Evolutionary conservation across 2,797 vertebrate genomes (phyloP), one percentile per base, ranked within the genome.

Genomic region (Austrolebias charrua): DNA sequence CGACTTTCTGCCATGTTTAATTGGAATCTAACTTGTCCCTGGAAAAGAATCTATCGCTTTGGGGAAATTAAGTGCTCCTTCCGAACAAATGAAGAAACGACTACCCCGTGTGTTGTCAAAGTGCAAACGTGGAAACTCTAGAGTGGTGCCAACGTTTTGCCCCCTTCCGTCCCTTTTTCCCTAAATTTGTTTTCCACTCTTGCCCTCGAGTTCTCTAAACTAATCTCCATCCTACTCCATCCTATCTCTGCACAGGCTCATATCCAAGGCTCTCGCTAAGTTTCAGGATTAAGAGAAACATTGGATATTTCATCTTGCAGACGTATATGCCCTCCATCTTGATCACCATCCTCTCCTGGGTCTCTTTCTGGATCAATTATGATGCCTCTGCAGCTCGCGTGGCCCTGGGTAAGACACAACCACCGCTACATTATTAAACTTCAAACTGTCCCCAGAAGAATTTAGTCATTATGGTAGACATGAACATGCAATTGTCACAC

Each of bases 321-420:
- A 95, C 97, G 24, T 99, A 98, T 66, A 98, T 98, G 97, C 97
- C 98, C 73, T 97, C 95, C 57, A 92, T 98, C 82, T 92, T 99
- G 87, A 98, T 96, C 90, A 98, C 98, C 74, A 94, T 96, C 83
- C 90, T 96, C 71, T 99, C 98, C 84, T 99, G 98, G 97, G 95
- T 99, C 69, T 96, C 96, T 47, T 98, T 98, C 87, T 98, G 97
- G 96, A 98, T 98, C 90, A 98, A 97, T 91, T 97, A 96, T 0
- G 95, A 98, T 80, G 96, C 95, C 77, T 98, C 98, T 83, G 96
- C 97, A 87, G 95, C 98, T 90, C 94, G 98, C 75, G 97, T 99
- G 85, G 97, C 96, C 78, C 92, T 99, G 76, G 97, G 96, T 99
- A 93, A 81, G 94, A 90, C 65, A 40, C 28, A 77, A 45, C 61